A percentile compares a stretch with the other conserved stretches of the same genome.
Conservation (phyloP, 2,113 vertebrate genomes). For the Taurulus bubalis region DNA sequence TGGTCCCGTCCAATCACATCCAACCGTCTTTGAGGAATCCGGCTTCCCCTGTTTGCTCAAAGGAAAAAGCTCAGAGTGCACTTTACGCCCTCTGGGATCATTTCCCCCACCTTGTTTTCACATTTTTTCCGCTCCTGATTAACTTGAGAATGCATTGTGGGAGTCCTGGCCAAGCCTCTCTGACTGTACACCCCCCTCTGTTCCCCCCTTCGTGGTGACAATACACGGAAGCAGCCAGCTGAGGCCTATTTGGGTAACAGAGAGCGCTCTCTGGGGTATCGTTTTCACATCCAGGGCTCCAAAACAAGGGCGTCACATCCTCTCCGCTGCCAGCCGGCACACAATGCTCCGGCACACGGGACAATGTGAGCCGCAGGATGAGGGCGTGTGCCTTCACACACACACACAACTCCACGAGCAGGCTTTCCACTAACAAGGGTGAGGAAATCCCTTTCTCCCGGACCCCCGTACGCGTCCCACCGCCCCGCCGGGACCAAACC, state of each 20-base stretch:
- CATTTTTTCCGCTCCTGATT: constrained; percentile 46
- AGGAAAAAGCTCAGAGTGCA: constrained; percentile 32
- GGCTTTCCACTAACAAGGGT: constrained; percentile 52
- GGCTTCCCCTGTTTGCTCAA: constrained; percentile 37
- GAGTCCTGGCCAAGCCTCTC: constrained; percentile 43
- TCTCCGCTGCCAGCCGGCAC: constrained; percentile 40
- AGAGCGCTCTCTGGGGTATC: constrained; percentile 61
- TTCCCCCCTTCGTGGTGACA: constrained; percentile 32
- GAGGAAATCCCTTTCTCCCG: constrained; percentile 73
- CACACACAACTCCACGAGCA: constrained; percentile 15
- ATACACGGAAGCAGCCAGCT: constrained; percentile 72
- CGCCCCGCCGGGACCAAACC: constrained; percentile 41
- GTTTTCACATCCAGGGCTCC: constrained; percentile 66
- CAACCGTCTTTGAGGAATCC: constrained; percentile 11
- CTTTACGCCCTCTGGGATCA: constrained; percentile 50
- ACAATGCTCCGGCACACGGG: constrained; percentile 61
- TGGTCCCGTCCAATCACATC: constrained; percentile 28
- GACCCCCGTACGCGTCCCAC: constrained; percentile 23
- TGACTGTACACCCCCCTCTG: background rate
- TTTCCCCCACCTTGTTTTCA: constrained; percentile 42
- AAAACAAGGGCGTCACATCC: constrained; percentile 75
- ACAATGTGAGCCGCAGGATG: constrained; percentile 66
- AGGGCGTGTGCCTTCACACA: constrained; percentile 68
- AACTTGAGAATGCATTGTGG: constrained; percentile 31
- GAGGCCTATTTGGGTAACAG: constrained; percentile 54